Evolutionary conservation across 2,113 vertebrate species (phyloP), one percentile per base, ranked within the genome.

Genomic region (Scophthalmus maximus): DNA sequence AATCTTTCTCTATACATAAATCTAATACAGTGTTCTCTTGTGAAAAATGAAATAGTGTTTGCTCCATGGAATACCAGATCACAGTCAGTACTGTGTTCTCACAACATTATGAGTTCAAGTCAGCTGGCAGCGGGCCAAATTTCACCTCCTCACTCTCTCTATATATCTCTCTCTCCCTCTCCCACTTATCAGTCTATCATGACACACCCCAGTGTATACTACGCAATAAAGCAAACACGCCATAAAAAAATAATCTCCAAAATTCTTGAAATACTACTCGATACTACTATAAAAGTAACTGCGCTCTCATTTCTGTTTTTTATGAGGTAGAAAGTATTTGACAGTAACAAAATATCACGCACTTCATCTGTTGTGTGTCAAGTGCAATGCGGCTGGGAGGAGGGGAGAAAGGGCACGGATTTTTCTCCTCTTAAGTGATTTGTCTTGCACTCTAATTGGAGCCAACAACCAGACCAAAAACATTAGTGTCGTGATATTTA

Each of bases 171-270:
- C 55, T 44, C 58, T 29, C 42, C n/a, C 12, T 11, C 30, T 32
- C 26, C 53, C 47, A 9, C 49, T 15, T 25, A 1, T 52, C 49
- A 46, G 32, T 79, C 66, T 23, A 14, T 55, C 55, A 69, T 58
- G 68, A 73, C 77, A 79, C 60, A 78, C 55, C 73, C 79, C 0
- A 40, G 62, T 77, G 80, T 83, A 79, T 58, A 83, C 79, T 78
- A 74, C 68, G 80, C 70, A 75, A 79, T 84, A 88, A 88, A 89
- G 69, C 73, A 87, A 82, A 84, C 57, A 79, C 5, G 51, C 70
- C 82, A 76, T 87, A 73, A 82, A 89, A n/a, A 81, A 77, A 78
- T 73, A 22, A 83, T 83, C 81, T 79, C 62, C 29, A 81, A n/a
- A 84, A 83, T 79, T 81, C 66, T 71, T 75, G 25, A 83, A 81